Evolutionary conservation across 37 sponge, comb jelly and placozoan genomes (phyloP).

Genomic region (Theonella swinhoei): DNA sequence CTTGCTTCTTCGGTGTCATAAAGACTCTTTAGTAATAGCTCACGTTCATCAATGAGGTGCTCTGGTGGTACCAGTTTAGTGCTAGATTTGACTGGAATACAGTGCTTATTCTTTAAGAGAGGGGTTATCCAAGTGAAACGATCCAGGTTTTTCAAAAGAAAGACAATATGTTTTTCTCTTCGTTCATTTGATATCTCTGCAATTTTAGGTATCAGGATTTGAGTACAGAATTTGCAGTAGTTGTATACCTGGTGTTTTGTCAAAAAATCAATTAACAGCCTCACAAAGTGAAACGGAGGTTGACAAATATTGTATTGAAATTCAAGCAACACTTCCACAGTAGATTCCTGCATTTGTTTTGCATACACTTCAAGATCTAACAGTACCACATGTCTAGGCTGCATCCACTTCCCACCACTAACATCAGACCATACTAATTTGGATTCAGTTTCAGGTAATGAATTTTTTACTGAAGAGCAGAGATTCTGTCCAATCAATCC

Average conservation of each 20-base stretch:
- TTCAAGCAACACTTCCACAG: constrained; percentile 22
- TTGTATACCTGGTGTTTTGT: not conserved
- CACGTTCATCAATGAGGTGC: constrained; percentile 34
- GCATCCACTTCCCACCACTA: constrained; percentile 44
- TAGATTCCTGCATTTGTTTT: constrained; percentile 17
- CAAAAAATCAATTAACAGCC: not conserved
- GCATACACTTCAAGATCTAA: constrained; percentile 5
- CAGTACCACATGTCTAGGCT: constrained; percentile 21
- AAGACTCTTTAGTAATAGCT: constrained; percentile 1
- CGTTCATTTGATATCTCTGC: not conserved
- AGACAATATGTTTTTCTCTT: constrained; percentile 25
- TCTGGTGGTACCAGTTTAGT: not conserved
- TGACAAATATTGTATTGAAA: constrained; percentile 7
- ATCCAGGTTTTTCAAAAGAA: constrained; percentile 23
- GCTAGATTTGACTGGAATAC: constrained; percentile 27
- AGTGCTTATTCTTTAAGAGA: constrained; percentile 11
- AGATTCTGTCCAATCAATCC: not conserved
- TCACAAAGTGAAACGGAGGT: not conserved
- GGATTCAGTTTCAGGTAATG: not conserved
- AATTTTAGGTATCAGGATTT: constrained; percentile 41
- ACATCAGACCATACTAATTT: constrained; percentile 48
- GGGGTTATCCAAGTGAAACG: constrained; percentile 31
- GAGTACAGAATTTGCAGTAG: constrained; percentile 37
- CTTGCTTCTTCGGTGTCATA: constrained; percentile 41
- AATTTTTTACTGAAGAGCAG: not conserved